These are phyloP conservation scores for Xenopus tropicalis DNA, from an alignment of 2,113 vertebrate species.

Conservation along the genomic window UCB_Xtro_10.0 CM004443.2:164692001-164692500, in stretches of 20 bases:
- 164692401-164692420: conserved; percentile 38
- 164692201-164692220: conserved; percentile 35
- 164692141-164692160: background rate
- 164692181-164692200: conserved; percentile 16
- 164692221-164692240: conserved; percentile 19
- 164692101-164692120: no score
- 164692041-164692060: background rate
- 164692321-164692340: conserved; percentile 28
- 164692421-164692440: conserved; percentile 10
- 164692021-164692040: no score
- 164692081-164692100: background rate
- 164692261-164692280: conserved; percentile 31
- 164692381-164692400: conserved; percentile 15
- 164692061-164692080: background rate
- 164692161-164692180: conserved; percentile 22
- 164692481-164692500: background rate
- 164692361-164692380: background rate
- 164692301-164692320: conserved; percentile 28
- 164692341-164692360: conserved; percentile 21
- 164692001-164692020: no score
- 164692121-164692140: background rate
- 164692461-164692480: background rate
- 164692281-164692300: conserved; percentile 23
- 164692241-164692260: conserved; percentile 39
- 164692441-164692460: background rate